These are phyloP conservation scores for Drosophila fuyamai DNA, from an alignment of 1,140 invertebrate genomes.

Conservation along the genomic window DNA sequence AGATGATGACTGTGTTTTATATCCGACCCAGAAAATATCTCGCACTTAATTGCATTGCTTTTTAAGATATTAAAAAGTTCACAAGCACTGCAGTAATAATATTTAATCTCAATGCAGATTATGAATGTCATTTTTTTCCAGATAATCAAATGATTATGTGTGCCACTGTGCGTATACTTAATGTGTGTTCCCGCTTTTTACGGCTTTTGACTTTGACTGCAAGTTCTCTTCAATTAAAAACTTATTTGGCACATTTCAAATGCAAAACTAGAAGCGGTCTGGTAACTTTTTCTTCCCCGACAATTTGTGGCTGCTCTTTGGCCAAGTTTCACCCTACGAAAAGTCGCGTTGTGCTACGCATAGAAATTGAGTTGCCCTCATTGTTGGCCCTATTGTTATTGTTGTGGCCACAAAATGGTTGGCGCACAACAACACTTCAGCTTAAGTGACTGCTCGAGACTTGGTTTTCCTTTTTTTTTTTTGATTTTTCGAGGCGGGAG, in stretches of 20 bases:
- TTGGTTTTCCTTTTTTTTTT: constrained; percentile 13
- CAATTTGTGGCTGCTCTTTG: constrained; percentile 40
- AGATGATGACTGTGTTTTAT: too few relatives aligned
- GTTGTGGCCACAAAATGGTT: constrained; percentile 76
- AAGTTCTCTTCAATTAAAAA: constrained; percentile 60
- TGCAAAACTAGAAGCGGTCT: constrained; percentile 34
- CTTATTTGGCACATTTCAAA: constrained; percentile 59
- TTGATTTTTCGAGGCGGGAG: not conserved
- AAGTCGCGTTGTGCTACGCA: constrained; percentile 58
- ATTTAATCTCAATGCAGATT: too few relatives aligned
- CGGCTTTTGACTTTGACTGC: constrained; percentile 27
- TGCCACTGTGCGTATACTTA: not conserved
- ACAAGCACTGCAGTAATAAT: too few relatives aligned
- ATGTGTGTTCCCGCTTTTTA: constrained; percentile 3
- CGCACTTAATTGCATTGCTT: too few relatives aligned
- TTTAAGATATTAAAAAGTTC: too few relatives aligned
- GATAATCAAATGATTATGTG: too few relatives aligned
- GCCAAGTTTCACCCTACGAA: constrained; percentile 35
- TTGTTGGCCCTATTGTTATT: constrained; percentile 50
- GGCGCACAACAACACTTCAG: constrained; percentile 76
- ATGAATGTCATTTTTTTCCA: too few relatives aligned
- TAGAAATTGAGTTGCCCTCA: constrained; percentile 74
- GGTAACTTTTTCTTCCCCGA: constrained; percentile 40
- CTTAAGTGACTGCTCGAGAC: constrained; percentile 80
- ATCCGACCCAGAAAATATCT: too few relatives aligned